Conservation (phyloP, 1,140 invertebrate genomes). For the Brachionus rubens region DNA sequence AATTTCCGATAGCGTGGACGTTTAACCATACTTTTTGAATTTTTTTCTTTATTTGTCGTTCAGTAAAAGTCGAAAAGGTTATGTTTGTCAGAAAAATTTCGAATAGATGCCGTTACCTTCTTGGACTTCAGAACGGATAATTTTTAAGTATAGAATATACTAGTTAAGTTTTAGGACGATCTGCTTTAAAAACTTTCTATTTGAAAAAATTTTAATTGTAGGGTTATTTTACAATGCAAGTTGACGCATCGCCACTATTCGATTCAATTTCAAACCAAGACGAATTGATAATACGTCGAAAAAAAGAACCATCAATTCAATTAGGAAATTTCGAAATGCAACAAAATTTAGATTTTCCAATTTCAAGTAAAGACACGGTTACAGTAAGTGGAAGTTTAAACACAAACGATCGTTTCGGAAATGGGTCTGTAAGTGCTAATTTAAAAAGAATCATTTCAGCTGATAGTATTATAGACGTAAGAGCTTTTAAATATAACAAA, state of each 20-base stretch:
- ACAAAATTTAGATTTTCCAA: conserved; percentile 25
- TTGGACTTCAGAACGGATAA: no score
- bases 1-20: no score
- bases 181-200: not conserved
- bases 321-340: conserved; percentile 41
- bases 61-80: no score
- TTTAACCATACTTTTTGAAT: no score
- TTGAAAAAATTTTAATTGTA: not conserved
- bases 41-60: no score
- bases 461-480: conserved; percentile 24
- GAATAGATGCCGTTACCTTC: no score
- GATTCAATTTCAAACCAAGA: not conserved
- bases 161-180: no score
- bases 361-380: conserved; percentile 10
- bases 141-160: no score
- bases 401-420: conserved; percentile 7
- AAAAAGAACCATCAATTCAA: not conserved
- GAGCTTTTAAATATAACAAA: no score
- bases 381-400: conserved; percentile 7
- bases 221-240: conserved; percentile 39
- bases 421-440: conserved; percentile 23
- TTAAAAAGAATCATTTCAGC: not conserved
- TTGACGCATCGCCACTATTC: conserved; percentile 6
- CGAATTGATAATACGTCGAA: not conserved
- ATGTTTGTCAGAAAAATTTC: no score